Percentiles rank a stretch among this genome's conserved stretches.
These are phyloP conservation scores for Gallinago solitaria DNA, from an alignment of 2,797 vertebrate species.

Conservation along the genomic window DNA sequence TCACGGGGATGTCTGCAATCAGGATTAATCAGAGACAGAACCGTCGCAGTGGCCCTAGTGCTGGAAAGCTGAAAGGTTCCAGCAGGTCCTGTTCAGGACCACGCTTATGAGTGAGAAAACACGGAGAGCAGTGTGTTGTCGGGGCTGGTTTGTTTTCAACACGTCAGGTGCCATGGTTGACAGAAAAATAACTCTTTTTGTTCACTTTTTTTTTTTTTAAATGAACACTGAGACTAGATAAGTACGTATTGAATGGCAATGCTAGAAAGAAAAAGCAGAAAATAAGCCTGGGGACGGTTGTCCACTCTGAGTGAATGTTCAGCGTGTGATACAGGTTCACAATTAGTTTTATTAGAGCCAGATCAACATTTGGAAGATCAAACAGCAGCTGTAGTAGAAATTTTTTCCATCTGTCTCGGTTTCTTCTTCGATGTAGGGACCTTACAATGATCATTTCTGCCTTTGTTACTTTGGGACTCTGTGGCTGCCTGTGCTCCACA, in stretches of 20 bases:
- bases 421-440: conserved; percentile 64
- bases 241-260: background rate
- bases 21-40: background rate
- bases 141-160: background rate
- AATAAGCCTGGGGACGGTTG: background rate
- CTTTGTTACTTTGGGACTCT: conserved; percentile 45
- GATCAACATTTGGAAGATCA: conserved; percentile 72
- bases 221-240: background rate
- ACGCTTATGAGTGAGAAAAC: background rate
- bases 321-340: conserved; percentile 63
- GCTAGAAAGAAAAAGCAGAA: background rate
- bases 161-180: background rate
- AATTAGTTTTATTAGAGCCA: conserved; percentile 70
- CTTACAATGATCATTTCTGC: conserved; percentile 53
- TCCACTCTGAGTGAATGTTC: background rate
- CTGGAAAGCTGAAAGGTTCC: background rate
- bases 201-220: background rate
- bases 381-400: conserved; percentile 65
- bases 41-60: background rate
- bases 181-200: background rate
- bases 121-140: background rate
- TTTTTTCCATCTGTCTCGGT: conserved; percentile 64
- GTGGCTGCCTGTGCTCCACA: conserved; percentile 60
- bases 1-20: background rate
- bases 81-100: background rate